phyloP scores from a whole-genome alignment of 2,113 vertebrate species.

The Tylochromis polylepis region DNA sequence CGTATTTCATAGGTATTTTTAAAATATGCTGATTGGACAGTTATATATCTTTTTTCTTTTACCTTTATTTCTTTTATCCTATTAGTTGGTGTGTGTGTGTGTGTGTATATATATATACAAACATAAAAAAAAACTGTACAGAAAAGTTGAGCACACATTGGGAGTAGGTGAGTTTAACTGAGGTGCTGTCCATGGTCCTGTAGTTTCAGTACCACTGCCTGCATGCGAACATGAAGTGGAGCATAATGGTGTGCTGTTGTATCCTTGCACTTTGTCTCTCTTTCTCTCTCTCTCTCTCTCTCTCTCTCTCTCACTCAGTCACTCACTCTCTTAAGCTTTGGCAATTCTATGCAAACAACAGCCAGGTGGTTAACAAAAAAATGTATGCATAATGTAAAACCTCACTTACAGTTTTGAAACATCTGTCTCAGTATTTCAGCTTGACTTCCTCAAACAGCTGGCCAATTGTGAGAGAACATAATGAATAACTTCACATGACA shows the following conservation, averaged over 20 bases:
- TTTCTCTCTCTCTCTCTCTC: not conserved
- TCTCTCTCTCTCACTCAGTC: not conserved
- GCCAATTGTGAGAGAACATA: conserved; percentile 40
- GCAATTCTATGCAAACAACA: conserved; percentile 23
- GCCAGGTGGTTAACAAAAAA: conserved; percentile 7
- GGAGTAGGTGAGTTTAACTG: not conserved
- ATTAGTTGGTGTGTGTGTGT: not conserved
- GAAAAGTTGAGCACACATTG: not conserved
- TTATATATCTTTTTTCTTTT: not conserved
- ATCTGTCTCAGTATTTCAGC: conserved; percentile 64
- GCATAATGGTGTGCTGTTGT: not conserved
- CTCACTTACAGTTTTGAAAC: conserved; percentile 41
- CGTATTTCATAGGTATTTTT: not conserved
- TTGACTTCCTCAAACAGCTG: conserved; percentile 56
- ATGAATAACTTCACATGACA: conserved; percentile 17
- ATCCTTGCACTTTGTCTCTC: not conserved
- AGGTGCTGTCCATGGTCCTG: conserved; percentile 75
- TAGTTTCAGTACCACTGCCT: conserved; percentile 8
- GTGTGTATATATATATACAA: not conserved
- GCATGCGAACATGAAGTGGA: not conserved
- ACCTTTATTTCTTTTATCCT: not conserved
- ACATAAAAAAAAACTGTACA: not conserved
- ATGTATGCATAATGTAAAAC: conserved; percentile 53
- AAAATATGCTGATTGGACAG: not conserved
- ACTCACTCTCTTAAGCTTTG: not conserved